These are phyloP conservation scores for Margarornis squamiger DNA, from an alignment of 2,797 vertebrate genomes.

Conservation along the genomic window DNA sequence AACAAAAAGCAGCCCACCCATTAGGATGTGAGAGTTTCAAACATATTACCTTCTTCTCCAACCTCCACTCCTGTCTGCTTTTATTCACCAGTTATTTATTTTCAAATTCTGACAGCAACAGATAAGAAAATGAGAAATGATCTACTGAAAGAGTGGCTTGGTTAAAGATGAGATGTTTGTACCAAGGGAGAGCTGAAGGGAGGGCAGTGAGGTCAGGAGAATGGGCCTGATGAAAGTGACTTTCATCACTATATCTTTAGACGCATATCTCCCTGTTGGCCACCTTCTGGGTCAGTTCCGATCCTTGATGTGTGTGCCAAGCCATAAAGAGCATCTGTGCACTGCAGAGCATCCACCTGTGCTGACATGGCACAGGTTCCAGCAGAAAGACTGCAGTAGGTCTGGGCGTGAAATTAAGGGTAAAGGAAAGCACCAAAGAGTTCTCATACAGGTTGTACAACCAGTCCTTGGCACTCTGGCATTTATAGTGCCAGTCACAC, in stretches of 20 bases:
- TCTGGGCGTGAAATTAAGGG: neutral
- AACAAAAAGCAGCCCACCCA: neutral
- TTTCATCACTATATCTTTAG: neutral
- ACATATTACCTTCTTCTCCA: neutral
- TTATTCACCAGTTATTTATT: constrained; percentile 6
- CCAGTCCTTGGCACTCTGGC: neutral
- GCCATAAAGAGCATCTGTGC: neutral
- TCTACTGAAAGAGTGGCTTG: neutral
- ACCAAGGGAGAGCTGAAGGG: neutral
- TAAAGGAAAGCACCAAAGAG: neutral
- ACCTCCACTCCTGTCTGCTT: neutral
- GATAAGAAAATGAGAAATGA: neutral
- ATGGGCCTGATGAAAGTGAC: neutral
- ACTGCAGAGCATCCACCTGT: neutral
- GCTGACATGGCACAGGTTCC: neutral
- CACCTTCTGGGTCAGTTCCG: neutral
- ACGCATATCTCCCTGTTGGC: neutral
- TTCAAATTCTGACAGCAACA: neutral
- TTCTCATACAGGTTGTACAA: neutral
- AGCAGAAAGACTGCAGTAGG: neutral
- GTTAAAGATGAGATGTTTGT: neutral
- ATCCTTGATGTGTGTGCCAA: neutral
- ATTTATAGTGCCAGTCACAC: neutral
- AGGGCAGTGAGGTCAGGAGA: neutral
- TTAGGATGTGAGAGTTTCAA: neutral